These are phyloP conservation scores for Mormyrus hasselquistii DNA, from an alignment of 2,797 vertebrate species.

Conservation along the genomic window DNA sequence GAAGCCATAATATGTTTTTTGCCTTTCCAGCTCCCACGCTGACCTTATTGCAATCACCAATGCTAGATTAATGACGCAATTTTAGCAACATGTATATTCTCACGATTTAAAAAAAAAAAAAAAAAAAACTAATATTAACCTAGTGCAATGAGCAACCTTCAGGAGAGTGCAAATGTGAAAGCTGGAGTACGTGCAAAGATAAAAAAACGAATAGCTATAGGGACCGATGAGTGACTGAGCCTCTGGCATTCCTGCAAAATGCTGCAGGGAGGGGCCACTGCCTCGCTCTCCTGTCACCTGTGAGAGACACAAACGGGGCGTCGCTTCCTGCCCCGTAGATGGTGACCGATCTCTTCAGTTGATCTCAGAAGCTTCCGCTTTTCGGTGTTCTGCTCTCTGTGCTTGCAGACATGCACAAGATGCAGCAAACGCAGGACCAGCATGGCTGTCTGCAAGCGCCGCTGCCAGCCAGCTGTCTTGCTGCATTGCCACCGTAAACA, in stretches of 20 bases:
- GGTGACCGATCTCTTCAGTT: constrained; percentile 14
- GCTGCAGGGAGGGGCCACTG: not conserved
- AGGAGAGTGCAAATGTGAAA: not conserved
- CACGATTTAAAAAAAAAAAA: not conserved
- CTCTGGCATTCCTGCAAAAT: not conserved
- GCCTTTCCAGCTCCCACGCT: not conserved
- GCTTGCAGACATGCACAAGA: not conserved
- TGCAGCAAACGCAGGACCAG: not conserved
- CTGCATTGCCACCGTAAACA: not conserved
- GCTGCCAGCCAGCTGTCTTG: not conserved
- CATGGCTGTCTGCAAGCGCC: not conserved
- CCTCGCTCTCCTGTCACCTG: not conserved
- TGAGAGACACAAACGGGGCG: not conserved
- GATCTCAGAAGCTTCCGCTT: constrained; percentile 18
- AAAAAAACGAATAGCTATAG: not conserved
- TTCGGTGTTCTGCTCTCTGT: not conserved
- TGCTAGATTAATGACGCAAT: not conserved
- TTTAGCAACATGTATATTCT: not conserved
- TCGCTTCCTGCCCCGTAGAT: too few relatives aligned
- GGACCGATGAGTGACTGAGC: not conserved
- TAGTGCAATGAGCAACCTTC: not conserved
- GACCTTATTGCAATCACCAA: not conserved
- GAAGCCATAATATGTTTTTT: not conserved
- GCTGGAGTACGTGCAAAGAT: not conserved
- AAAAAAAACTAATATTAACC: not conserved